phyloP scores from a whole-genome alignment of 2,888 invertebrate species.

The Colostygia pectinataria region DNA sequence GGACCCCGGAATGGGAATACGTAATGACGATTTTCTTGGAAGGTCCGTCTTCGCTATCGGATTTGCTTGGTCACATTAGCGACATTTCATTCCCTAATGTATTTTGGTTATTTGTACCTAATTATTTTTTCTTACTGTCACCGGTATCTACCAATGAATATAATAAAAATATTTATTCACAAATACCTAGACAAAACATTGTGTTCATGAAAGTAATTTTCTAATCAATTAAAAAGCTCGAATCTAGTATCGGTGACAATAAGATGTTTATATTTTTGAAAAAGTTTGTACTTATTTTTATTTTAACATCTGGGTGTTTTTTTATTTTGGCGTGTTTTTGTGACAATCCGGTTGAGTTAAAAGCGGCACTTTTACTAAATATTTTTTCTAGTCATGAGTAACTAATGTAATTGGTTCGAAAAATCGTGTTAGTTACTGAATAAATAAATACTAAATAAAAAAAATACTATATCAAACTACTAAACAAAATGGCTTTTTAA shows the following conservation, averaged over 20 bases:
- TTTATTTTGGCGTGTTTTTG: slow-evolving; percentile 48
- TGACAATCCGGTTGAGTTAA: slow-evolving; percentile 21
- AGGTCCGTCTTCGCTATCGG: slow-evolving; percentile 85
- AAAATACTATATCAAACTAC: too few species aligned
- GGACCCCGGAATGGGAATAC: slow-evolving; percentile 91
- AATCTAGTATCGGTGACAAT: slow-evolving; percentile 44
- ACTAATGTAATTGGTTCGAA: too few species aligned
- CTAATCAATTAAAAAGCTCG: neutral
- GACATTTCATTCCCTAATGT: slow-evolving; percentile 49
- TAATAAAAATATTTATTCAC: neutral
- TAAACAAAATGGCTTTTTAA: slow-evolving; percentile 12
- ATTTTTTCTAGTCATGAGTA: too few species aligned
- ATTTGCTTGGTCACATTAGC: slow-evolving; percentile 47
- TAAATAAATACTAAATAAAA: too few species aligned
- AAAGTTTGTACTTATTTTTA: too few species aligned
- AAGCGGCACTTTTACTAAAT: slow-evolving; percentile 18
- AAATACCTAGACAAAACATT: too few species aligned
- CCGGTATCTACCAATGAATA: slow-evolving; percentile 14
- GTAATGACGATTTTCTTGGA: slow-evolving; percentile 92
- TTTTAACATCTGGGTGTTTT: slow-evolving; percentile 44
- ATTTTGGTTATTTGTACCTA: slow-evolving; percentile 39
- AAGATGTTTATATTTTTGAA: slow-evolving; percentile 42
- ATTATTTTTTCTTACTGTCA: slow-evolving; percentile 56
- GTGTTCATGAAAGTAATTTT: too few species aligned
- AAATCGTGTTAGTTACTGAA: too few species aligned